Base-by-base conservation (phyloP, 2,113 vertebrate species). In the Myotis brandtii region DNA sequence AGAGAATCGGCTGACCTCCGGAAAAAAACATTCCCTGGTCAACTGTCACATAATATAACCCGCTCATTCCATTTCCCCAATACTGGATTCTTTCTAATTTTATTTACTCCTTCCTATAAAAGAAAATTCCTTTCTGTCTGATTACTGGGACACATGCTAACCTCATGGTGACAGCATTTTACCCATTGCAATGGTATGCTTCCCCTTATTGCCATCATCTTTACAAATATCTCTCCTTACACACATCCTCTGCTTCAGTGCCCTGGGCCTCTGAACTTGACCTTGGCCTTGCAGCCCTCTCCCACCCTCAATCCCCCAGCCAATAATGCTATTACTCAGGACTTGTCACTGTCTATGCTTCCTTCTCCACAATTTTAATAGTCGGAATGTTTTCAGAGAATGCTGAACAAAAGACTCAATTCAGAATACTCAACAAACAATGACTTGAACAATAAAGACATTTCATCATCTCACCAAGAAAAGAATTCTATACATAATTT, bases 71-170 rank as follows among this genome's bases (percentile, higher is more conserved):
- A 25, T 32, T 48, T 40, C 32, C 52, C 30, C 6, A 23, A 37
- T 3, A 9, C 12, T 56, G 30, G 11, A 9, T 34, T 59, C 16
- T 20, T 82, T 85, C 48, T 40, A 48, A 20, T 13, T 32, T 89
- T 69, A 30, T 12, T 94, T 92, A 77, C 9, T 92, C 4, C 18
- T 70, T 93, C 50, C 59, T 59, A 21, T 66, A 77, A 93, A 94
- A 56, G 13, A 4, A n/a, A 69, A 27, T 90, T 90, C 21, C 48
- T 82, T 92, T 76, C 25, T 67, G 3, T 16, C 46, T 46, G 66
- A 88, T 34, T 13, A 9, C 5, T 9, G 73, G 73, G n/a, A 56
- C 8, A 16, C 25, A 52, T 85, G 48, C 5, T 75, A 66, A 80
- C 52, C 7, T 85, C 21, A 30, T 10, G 59, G 34, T 37, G 50